Percentiles rank a stretch among this genome's conserved stretches.
Evolutionary conservation across 1,140 invertebrate genomes (phyloP).

Genomic region (Apocrypta bakeri): DNA sequence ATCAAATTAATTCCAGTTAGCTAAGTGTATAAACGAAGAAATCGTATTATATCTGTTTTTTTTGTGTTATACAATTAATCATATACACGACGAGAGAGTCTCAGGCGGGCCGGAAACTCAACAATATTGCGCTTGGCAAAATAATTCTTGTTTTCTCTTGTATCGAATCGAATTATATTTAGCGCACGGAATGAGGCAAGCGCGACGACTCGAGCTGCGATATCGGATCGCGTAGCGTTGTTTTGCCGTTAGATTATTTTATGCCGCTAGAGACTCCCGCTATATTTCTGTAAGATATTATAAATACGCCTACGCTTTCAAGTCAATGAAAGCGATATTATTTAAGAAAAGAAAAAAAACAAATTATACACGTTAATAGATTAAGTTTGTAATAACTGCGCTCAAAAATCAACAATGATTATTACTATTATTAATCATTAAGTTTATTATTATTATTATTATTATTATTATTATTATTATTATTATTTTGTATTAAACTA

Average conservation of each 20-base stretch:
- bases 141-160: background rate
- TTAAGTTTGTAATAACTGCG: background rate
- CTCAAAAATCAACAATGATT: background rate
- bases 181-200: background rate
- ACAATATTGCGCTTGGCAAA: background rate
- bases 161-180: constrained; percentile 3
- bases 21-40: too few relatives aligned
- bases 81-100: background rate
- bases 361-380: background rate
- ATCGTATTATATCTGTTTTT: too few relatives aligned
- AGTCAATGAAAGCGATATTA: background rate
- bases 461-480: too few relatives aligned
- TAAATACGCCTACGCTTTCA: background rate
- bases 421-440: background rate
- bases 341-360: background rate
- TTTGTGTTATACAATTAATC: background rate
- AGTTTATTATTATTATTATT: too few relatives aligned
- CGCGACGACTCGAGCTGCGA: background rate
- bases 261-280: background rate
- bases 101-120: background rate
- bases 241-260: background rate
- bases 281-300: background rate
- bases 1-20: too few relatives aligned
- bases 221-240: background rate
- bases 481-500: background rate